Conservation (phyloP, 2,888 invertebrate genomes). For the Fragum fragum region DNA sequence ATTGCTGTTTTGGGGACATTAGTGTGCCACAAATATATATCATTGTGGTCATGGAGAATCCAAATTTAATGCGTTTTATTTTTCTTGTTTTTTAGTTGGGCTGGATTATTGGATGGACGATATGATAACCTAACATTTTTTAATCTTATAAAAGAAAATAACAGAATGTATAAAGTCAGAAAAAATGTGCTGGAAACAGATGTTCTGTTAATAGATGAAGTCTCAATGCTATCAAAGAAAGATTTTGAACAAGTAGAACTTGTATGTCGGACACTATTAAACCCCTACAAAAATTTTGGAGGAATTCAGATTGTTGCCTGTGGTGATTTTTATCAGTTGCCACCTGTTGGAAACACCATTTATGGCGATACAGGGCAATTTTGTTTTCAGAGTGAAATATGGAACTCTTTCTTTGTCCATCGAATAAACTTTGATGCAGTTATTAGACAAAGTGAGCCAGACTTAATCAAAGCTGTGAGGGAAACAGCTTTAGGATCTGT, state of each 20-base stretch:
- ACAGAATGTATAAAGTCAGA: neutral
- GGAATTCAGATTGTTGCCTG: constrained; percentile 39
- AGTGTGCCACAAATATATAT: too few relatives aligned
- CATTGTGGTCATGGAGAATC: too few relatives aligned
- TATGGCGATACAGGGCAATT: constrained; percentile 43
- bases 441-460: constrained; percentile 41
- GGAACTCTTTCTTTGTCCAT: constrained; percentile 38
- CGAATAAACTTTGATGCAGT: constrained; percentile 37
- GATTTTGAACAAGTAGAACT: constrained; percentile 37
- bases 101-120: constrained; percentile 39
- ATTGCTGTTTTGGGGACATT: too few relatives aligned
- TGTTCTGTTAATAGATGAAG: constrained; percentile 29
- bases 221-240: constrained; percentile 43
- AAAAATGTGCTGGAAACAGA: constrained; percentile 1
- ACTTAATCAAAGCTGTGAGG: constrained; percentile 43
- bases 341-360: constrained; percentile 46
- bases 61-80: neutral
- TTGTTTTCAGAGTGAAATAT: constrained; percentile 54
- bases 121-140: constrained; percentile 32
- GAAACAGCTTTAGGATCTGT: constrained; percentile 41
- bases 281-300: constrained; percentile 38
- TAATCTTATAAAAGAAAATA: constrained; percentile 26
- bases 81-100: constrained; percentile 36
- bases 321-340: constrained; percentile 60
- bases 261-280: constrained; percentile 18